phyloP scores from a whole-genome alignment of 2,888 invertebrate genomes.

The Agrochola lychnidis region DNA sequence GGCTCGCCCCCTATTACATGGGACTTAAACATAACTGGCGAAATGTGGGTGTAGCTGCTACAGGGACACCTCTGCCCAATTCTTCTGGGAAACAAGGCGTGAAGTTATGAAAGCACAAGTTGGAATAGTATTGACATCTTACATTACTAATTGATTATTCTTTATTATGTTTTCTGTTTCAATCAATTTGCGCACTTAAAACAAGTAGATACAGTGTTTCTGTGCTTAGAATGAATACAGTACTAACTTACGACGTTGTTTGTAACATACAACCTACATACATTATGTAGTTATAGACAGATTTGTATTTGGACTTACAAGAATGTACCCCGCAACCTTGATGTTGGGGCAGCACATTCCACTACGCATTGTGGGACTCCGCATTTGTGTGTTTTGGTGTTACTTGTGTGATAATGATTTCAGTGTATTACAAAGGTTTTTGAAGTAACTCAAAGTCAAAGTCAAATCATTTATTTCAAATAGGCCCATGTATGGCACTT shows the following conservation, averaged over 20 bases:
- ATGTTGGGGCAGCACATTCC: slow-evolving; percentile 26
- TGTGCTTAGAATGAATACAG: background rate
- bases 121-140: too few species aligned
- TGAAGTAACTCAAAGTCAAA: too few species aligned
- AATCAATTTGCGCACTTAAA: background rate
- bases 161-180: background rate
- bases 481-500: too few species aligned
- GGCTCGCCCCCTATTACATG: too few species aligned
- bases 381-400: slow-evolving; percentile 4
- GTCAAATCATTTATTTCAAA: too few species aligned
- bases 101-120: too few species aligned
- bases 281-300: background rate
- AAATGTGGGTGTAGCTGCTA: too few species aligned
- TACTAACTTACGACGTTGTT: background rate
- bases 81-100: too few species aligned
- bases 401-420: background rate
- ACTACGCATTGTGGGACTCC: slow-evolving; percentile 7
- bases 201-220: background rate
- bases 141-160: background rate
- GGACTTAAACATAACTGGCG: too few species aligned
- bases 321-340: slow-evolving; percentile 29
- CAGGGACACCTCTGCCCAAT: too few species aligned
- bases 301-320: slow-evolving; percentile 4
- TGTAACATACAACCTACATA: background rate
- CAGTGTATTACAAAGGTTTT: background rate